Evolutionary conservation across 2,797 vertebrate species (phyloP), one percentile per base, ranked within the genome.

Genomic region (Intellagama lesueurii): DNA sequence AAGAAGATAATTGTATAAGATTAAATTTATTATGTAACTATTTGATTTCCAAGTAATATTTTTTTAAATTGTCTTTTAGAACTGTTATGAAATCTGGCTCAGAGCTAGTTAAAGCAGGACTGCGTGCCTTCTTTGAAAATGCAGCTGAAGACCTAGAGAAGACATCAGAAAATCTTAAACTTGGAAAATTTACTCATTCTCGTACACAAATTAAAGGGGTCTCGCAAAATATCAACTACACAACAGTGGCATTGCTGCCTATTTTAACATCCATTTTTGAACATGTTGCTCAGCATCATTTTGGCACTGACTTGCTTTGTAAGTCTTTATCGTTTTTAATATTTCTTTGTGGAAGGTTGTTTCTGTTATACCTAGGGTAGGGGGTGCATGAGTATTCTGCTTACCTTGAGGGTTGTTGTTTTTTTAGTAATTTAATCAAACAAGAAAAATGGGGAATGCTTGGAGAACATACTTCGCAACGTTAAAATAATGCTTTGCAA

Each of bases 191-290:
- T 95, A 99, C 98, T 11, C 99, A 99, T 96, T 99, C 99, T 1
- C 97, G 99, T 94, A 99, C 98, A 0, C 99, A 99, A 97, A 99
- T 99, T 93, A 99, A 99, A 96, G 99, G 99, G 14, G 98, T 99
- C 91, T 99, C 99, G 28, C 99, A 99, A 96, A 99, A 99, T 93
- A 99, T 99, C 93, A 99, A 99, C 97, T 99, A 99, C 89, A 99
- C 99, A 91, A 99, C 99, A 0, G 99, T 97, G 70, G 99, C 99
- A 14, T 97, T 99, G 95, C 97, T 99, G 89, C 99, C 99, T 66
- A 98, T 99, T 91, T 96, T 99, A 87, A 99, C 98, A 0, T 99
- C 99, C 88, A 97, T 99, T 95, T 99, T 99, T 94, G 98, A 99
- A 91, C 99, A 99, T 91, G 98, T 99, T 87, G 98, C 98, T 75